Evolutionary conservation across 2,888 invertebrate genomes (phyloP), one percentile per base, ranked within the genome.

Genomic region (Polymixis flavicincta): DNA sequence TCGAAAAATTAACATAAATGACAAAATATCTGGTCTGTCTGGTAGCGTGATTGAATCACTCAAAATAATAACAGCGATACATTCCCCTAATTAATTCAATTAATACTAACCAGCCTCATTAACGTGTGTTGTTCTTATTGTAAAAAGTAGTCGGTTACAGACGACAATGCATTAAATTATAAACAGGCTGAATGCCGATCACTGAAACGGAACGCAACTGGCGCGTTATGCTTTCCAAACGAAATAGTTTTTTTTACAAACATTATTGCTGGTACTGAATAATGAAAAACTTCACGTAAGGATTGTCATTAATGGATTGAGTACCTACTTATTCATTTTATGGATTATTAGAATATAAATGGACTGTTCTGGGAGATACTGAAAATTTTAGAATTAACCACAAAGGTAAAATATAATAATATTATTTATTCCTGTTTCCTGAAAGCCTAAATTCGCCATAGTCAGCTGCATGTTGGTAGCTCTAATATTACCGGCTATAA

Each of bases 181-280:
- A 88, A 89, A 84, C 89, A 86, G 85, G 83, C 90, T 89, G 89
- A 91, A 93, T 94, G 92, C 94, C 94, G 92, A 90, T 91, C 95
- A 86, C 87, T 94, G 90, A 92, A 86, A 87, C 92, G 95, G 92
- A 93, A 94, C 95, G 91, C 87, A 89, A 90, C 83, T 88, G 90
- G 92, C 87, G 89, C 90, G 89, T 90, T 89, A 85, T 86, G 94
- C 96, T 96, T 96, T 96, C 96, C 94, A 95, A 94, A 94, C 78
- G 54, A 79, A 81, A 80, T 78, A 83, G 81, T 81, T 81, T 82
- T 83, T 82, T 83, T 83, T 80, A 86, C 75, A 78, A 86, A 87
- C 87, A 85, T 82, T 64, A 64, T 11, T 57, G n/a, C 6, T 73
- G 57, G 57, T 13, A 19, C 63, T 78, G 52, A 59, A 78, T 67